Evolutionary conservation across 2,888 invertebrate species (phyloP).

Genomic region (Aspidiotus destructor): DNA sequence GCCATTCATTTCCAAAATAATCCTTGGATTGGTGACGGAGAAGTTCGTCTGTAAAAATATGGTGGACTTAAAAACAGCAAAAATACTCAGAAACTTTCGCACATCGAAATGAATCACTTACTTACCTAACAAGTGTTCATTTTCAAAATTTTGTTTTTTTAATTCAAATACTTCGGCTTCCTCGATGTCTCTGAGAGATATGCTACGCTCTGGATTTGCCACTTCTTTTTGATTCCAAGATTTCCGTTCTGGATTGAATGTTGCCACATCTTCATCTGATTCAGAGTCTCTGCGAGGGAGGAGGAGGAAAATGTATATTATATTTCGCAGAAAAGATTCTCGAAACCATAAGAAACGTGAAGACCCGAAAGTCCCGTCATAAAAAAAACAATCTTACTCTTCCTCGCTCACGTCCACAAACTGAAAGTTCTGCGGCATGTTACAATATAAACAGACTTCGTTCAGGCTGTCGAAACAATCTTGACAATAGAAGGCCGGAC

Average conservation of each 20-base stretch:
- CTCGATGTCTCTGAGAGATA: neutral
- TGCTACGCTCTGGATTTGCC: no score
- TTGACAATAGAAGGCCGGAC: conserved; percentile 14
- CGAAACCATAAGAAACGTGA: no score
- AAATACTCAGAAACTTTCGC: no score
- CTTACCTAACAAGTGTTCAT: no score
- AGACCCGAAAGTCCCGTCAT: neutral
- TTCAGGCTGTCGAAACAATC: conserved; percentile 15
- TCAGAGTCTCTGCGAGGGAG: conserved; percentile 28
- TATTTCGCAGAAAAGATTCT: no score
- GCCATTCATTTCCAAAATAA: neutral
- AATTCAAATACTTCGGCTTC: neutral
- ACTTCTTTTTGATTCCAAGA: no score
- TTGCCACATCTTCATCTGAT: neutral
- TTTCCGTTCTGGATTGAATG: no score
- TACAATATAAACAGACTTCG: conserved; percentile 10
- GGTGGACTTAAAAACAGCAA: no score
- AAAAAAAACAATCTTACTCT: conserved; percentile 11
- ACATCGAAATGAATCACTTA: no score
- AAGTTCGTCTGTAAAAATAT: no score
- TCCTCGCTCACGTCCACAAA: conserved; percentile 19
- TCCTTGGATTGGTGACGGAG: no score
- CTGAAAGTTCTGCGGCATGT: conserved; percentile 19
- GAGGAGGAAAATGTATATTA: neutral
- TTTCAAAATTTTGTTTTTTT: no score